Base-by-base conservation (phyloP, 2,888 invertebrate species). In the Melangyna quadrimaculata region DNA sequence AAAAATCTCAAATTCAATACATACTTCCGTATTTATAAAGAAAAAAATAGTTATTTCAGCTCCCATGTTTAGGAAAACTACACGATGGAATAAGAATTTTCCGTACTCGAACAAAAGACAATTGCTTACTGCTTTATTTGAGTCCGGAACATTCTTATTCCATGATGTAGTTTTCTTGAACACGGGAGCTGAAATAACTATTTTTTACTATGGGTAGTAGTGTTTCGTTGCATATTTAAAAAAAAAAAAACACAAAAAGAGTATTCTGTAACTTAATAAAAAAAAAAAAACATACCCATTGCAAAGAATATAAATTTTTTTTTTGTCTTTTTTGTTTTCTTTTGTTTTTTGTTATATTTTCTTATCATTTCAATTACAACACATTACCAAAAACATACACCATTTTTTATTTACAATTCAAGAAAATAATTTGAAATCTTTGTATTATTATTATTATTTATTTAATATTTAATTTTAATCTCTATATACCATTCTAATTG, bases 401-500 rank as follows among this genome's bases (percentile, higher is more conserved):
- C 0, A 14, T 19, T 45, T n/a, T 29, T 69, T 72, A 43, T 57
- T 40, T 84, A 61, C 7, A 65, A 57, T 67, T 79, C 17, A 19
- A 32, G 1, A 32, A 32, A 70, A 75, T 67, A 40, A 63, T 78
- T 78, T 70, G 7, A 73, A 65, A 70, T 70, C 67, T 78, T 35
- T 83, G 61, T 75, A 67, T 53, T 57, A 32, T 55, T 48, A 12
- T 55, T 37, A 43, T 35, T 10, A 53, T 55, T 67, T 17, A 8
- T 29, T 55, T 22, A 14, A 27, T 69, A 22, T 3, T 72, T 65
- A 43, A 48, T 43, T 61, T 69, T 8, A 27, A 45, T 53, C 55
- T 71, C n/a, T n/a, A n/a, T n/a, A 40, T 40, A 74, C 51, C 51
- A 74, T 63, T 71, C 78, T 65, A 75, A 78, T 79, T 83, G 65